Evolutionary conservation across 2,797 vertebrate species (phyloP).

Genomic region (Hoplostethus mediterraneus): DNA sequence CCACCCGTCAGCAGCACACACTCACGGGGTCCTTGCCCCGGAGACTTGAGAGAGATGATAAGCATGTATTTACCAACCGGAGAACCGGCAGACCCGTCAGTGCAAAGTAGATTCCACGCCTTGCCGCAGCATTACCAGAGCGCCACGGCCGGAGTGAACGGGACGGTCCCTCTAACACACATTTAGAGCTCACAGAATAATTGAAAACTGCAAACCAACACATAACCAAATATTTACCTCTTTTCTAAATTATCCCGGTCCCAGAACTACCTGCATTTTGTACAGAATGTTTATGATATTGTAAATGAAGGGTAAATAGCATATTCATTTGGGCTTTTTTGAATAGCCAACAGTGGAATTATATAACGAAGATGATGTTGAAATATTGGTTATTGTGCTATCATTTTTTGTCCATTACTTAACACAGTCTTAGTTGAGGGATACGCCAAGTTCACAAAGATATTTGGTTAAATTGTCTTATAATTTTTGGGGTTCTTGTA

Average conservation of each 20-base stretch:
- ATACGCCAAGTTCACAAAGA: slow-evolving; percentile 79
- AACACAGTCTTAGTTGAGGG: slow-evolving; percentile 81
- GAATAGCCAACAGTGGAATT: slow-evolving; percentile 74
- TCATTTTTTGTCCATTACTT: slow-evolving; percentile 79
- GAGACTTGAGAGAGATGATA: slow-evolving; percentile 99
- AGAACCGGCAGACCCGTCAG: slow-evolving; percentile 91
- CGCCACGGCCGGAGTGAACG: slow-evolving; percentile 93
- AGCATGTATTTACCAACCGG: slow-evolving; percentile 96
- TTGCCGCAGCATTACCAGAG: slow-evolving; percentile 97
- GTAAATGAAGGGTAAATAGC: slow-evolving; percentile 88
- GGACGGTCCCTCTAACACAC: slow-evolving; percentile 95
- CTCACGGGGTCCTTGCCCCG: slow-evolving; percentile 94
- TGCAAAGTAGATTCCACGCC: slow-evolving; percentile 94
- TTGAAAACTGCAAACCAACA: slow-evolving; percentile 82
- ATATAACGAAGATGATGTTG: slow-evolving; percentile 81
- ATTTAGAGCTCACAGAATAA: slow-evolving; percentile 81
- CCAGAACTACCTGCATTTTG: slow-evolving; percentile 89
- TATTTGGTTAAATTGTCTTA: slow-evolving; percentile 73
- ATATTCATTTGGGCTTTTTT: slow-evolving; percentile 81
- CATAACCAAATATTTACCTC: slow-evolving; percentile 90
- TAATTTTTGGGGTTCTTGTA: slow-evolving; percentile 73
- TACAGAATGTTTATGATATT: slow-evolving; percentile 92
- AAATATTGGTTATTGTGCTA: slow-evolving; percentile 88
- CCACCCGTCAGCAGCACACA: slow-evolving; percentile 92
- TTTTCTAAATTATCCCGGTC: slow-evolving; percentile 84